Evolutionary conservation across 2,888 invertebrate genomes (phyloP).

Genomic region (Tupiocoris notatus): DNA sequence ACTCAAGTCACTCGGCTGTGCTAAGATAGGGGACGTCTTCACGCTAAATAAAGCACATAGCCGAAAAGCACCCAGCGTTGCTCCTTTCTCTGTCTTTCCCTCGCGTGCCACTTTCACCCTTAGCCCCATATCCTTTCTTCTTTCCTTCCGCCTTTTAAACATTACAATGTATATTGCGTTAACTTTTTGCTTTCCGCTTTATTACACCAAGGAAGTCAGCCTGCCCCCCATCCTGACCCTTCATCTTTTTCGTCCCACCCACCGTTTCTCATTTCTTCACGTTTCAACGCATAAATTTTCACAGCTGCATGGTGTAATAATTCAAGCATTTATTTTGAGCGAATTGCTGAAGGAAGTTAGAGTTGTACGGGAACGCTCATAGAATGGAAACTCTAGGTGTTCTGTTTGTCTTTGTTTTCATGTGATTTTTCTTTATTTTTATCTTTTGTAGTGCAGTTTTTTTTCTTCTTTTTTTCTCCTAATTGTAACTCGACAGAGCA

Average conservation of each 20-base stretch:
- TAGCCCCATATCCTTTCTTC: neutral
- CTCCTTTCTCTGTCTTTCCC: conserved; percentile 25
- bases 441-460: too few relatives aligned
- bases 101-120: neutral
- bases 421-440: too few relatives aligned
- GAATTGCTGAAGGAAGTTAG: too few relatives aligned
- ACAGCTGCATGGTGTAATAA: neutral
- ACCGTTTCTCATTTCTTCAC: neutral
- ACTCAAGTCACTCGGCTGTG: conserved; percentile 39
- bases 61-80: conserved; percentile 23
- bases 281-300: neutral
- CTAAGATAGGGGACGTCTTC: conserved; percentile 45
- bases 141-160: neutral
- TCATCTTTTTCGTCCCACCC: neutral
- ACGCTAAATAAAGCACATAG: conserved; percentile 46
- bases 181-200: conserved; percentile 29
- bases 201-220: neutral
- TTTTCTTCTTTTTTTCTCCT: too few relatives aligned
- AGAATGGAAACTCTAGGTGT: too few relatives aligned
- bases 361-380: too few relatives aligned
- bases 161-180: conserved; percentile 20
- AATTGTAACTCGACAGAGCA: too few relatives aligned
- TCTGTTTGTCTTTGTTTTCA: too few relatives aligned
- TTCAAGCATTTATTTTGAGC: too few relatives aligned
- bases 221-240: neutral